These are phyloP conservation scores for Ernsta delagoae DNA, from an alignment of 2,888 invertebrate species.

Conservation along the genomic window DNA sequence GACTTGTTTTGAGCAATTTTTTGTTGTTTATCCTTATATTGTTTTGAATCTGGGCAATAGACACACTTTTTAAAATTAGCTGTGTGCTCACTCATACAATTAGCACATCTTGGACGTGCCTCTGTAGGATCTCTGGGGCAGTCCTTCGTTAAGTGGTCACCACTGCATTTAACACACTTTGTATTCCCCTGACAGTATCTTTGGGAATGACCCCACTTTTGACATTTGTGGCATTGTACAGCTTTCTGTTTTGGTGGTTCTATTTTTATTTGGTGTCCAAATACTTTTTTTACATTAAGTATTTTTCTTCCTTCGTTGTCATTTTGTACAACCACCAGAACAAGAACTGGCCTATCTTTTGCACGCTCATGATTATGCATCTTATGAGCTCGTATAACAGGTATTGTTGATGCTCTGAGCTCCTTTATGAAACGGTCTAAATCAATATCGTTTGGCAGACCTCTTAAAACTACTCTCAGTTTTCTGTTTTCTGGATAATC, in stretches of 20 bases:
- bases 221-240: conserved; percentile 70
- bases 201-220: conserved; percentile 71
- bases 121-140: conserved; percentile 51
- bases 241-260: conserved; percentile 58
- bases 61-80: conserved; percentile 61
- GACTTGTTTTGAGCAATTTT: neutral
- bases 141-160: conserved; percentile 58
- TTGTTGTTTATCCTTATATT: conserved; percentile 10
- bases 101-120: conserved; percentile 62
- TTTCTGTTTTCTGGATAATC: conserved; percentile 58
- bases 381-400: conserved; percentile 59
- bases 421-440: conserved; percentile 44
- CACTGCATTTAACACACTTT: conserved; percentile 72
- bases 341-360: conserved; percentile 44
- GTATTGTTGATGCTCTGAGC: conserved; percentile 55
- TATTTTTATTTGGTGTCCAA: conserved; percentile 55
- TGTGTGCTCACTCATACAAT: conserved; percentile 61
- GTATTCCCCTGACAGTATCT: conserved; percentile 61
- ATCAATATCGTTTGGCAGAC: conserved; percentile 54
- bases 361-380: conserved; percentile 54
- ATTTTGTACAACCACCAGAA: conserved; percentile 57
- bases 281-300: conserved; percentile 51
- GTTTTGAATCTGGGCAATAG: conserved; percentile 40
- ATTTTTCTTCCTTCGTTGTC: conserved; percentile 53
- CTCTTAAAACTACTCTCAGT: conserved; percentile 63